A percentile compares a stretch with the other conserved stretches of the same genome.
These are phyloP conservation scores for Drosophila formosana DNA, from an alignment of 2,888 invertebrate species.

Conservation along the genomic window DNA sequence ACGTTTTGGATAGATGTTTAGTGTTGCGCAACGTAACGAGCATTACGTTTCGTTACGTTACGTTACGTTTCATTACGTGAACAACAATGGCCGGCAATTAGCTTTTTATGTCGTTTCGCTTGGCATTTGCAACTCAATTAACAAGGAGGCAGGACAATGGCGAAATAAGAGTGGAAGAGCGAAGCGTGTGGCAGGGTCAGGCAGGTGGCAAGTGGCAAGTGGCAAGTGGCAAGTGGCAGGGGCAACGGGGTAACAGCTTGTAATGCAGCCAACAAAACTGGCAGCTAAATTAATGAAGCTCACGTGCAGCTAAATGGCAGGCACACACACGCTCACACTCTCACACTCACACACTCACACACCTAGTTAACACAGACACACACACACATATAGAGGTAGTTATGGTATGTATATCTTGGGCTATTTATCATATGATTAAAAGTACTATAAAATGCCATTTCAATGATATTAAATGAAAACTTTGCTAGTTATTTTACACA, in stretches of 20 bases:
- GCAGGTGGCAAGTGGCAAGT: not conserved
- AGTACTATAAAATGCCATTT: conserved; percentile 57
- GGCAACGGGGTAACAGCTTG: conserved; percentile 42
- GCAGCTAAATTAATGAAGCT: conserved; percentile 51
- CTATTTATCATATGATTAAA: conserved; percentile 60
- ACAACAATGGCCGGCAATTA: conserved; percentile 67
- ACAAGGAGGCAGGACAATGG: conserved; percentile 14
- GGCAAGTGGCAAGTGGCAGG: not conserved
- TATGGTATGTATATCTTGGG: conserved; percentile 32
- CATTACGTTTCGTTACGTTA: conserved; percentile 42
- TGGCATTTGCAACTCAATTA: conserved; percentile 77
- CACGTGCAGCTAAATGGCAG: conserved; percentile 58
- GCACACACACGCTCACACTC: conserved; percentile 22
- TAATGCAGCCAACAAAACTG: conserved; percentile 45
- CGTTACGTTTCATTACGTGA: conserved; percentile 59
- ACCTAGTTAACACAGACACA: conserved; percentile 13
- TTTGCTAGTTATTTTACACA: not conserved
- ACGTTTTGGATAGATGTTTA: conserved; percentile 34
- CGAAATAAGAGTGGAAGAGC: not conserved
- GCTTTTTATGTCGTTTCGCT: conserved; percentile 62
- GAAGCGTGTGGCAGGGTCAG: not conserved
- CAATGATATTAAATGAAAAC: conserved; percentile 31
- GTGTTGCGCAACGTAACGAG: conserved; percentile 66
- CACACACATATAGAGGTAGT: conserved; percentile 15
- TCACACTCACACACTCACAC: conserved; percentile 15